Conservation (phyloP, 2,797 vertebrate genomes). For the Poeciliopsis infans region DNA sequence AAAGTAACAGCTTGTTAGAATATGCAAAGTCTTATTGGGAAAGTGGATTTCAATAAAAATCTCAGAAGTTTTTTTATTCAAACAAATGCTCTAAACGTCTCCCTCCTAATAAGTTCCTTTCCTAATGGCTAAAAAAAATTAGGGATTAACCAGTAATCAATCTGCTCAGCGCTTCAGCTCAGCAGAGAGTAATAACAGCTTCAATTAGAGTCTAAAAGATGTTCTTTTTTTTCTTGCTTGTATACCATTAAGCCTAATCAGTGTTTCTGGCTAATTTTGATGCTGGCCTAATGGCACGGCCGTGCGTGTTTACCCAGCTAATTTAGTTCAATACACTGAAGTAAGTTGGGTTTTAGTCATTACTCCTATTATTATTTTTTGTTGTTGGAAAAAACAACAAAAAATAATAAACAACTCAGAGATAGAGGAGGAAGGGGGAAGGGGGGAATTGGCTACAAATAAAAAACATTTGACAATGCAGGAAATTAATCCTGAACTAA, state of each 20-base stretch:
- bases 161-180: conserved; percentile 61
- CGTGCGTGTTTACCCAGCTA: conserved; percentile 27
- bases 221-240: conserved; percentile 27
- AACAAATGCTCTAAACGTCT: conserved; percentile 66
- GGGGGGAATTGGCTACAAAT: neutral
- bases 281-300: conserved; percentile 33
- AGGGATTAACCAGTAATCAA: conserved; percentile 70
- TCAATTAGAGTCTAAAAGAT: conserved; percentile 56
- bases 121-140: conserved; percentile 70
- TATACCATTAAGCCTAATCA: conserved; percentile 57
- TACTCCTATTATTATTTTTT: conserved; percentile 20
- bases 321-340: conserved; percentile 31
- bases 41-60: conserved; percentile 71
- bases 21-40: conserved; percentile 59
- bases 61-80: conserved; percentile 62
- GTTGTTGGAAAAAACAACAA: neutral
- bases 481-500: conserved; percentile 22
- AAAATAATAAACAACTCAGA: neutral
- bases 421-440: neutral
- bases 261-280: conserved; percentile 57
- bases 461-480: conserved; percentile 18
- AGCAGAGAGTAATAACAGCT: conserved; percentile 68
- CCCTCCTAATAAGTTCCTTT: conserved; percentile 61
- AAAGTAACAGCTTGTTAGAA: conserved; percentile 59
- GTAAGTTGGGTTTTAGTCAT: conserved; percentile 31